Conservation (phyloP, 2,797 vertebrate genomes). For the Pteropus rufus region DNA sequence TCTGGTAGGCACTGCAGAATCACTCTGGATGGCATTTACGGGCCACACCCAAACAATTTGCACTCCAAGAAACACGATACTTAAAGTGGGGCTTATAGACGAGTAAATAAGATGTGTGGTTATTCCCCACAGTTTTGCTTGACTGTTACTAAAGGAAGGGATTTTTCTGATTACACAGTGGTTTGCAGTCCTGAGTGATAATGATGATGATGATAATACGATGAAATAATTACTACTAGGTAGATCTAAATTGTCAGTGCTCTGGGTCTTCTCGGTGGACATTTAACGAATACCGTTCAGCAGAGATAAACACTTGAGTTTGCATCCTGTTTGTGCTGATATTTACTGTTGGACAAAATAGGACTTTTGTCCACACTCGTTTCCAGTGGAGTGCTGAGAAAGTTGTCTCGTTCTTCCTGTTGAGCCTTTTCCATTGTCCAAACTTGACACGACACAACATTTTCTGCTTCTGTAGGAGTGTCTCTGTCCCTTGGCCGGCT, state of each 20-base stretch:
- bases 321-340: neutral
- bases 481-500: neutral
- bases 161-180: slow-evolving; percentile 29
- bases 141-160: neutral
- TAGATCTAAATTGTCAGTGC: neutral
- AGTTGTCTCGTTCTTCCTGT: neutral
- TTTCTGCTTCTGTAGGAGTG: neutral
- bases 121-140: slow-evolving; percentile 30
- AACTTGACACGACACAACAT: neutral
- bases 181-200: neutral
- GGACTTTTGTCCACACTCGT: neutral
- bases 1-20: neutral
- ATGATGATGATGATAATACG: neutral
- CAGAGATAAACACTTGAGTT: neutral
- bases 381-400: neutral
- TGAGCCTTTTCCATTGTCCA: neutral
- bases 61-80: neutral
- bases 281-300: neutral
- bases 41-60: slow-evolving; percentile 19
- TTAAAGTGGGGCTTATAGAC: neutral
- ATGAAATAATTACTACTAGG: neutral
- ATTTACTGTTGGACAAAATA: neutral
- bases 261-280: neutral
- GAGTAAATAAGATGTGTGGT: slow-evolving; percentile 7
- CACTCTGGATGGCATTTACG: neutral